These are phyloP conservation scores for Leptopilina boulardi DNA, from an alignment of 1,140 invertebrate species.

Conservation along the genomic window DNA sequence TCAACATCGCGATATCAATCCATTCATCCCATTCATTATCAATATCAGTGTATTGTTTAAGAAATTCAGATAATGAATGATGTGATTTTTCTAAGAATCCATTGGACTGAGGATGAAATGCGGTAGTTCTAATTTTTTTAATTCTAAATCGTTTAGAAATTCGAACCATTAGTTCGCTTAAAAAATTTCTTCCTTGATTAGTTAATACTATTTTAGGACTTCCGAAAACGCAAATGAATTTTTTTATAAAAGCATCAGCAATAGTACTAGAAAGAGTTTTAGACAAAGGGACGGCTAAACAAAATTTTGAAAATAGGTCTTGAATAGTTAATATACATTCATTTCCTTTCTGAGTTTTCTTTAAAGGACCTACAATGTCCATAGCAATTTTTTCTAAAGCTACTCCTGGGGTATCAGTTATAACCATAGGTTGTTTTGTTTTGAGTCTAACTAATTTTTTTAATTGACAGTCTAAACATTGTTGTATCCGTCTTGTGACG, in stretches of 20 bases:
- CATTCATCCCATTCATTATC: no score
- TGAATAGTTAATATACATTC: no score
- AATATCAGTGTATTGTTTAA: no score
- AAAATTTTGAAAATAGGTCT: constrained; percentile 47
- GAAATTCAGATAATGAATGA: constrained; percentile 5
- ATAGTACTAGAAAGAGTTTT: not conserved
- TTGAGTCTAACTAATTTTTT: constrained; percentile 24
- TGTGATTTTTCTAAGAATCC: constrained; percentile 20
- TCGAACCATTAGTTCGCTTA: constrained; percentile 12
- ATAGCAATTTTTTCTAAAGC: constrained; percentile 12
- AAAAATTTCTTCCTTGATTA: constrained; percentile 41
- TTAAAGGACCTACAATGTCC: not conserved
- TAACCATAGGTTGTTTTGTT: constrained; percentile 34
- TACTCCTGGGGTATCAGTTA: constrained; percentile 4
- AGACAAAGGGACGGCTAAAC: not conserved
- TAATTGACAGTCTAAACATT: constrained; percentile 34
- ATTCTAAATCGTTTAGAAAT: constrained; percentile 36
- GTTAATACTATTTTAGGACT: constrained; percentile 27
- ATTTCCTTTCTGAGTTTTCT: not conserved
- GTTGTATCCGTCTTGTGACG: not conserved
- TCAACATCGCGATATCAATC: no score
- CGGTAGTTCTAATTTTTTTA: constrained; percentile 11
- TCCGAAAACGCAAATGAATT: constrained; percentile 42
- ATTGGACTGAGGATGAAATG: constrained; percentile 39
- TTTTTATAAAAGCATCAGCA: constrained; percentile 42